Evolutionary conservation across 2,888 invertebrate genomes (phyloP).

Genomic region (Orchesellides sinensis): DNA sequence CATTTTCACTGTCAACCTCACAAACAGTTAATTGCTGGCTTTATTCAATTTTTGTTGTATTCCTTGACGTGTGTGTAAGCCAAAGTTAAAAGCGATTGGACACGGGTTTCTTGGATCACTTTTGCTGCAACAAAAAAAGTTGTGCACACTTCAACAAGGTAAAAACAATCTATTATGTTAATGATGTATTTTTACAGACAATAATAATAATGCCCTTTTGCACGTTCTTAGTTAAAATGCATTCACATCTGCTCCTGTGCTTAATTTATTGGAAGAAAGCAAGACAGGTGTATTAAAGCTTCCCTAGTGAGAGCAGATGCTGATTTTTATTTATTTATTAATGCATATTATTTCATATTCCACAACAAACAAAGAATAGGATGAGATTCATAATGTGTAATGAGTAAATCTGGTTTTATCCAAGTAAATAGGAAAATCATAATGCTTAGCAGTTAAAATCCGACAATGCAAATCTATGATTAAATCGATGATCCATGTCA

Average conservation of each 20-base stretch:
- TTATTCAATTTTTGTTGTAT: not conserved
- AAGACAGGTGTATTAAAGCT: slow-evolving; percentile 15
- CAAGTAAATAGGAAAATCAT: no score
- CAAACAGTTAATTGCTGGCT: not conserved
- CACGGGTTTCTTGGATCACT: not conserved
- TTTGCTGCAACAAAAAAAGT: not conserved
- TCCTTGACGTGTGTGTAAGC: slow-evolving; percentile 40
- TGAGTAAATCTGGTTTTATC: not conserved
- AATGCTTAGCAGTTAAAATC: no score
- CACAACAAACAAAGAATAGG: not conserved
- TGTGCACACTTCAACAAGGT: not conserved
- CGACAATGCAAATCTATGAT: no score
- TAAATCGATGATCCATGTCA: no score
- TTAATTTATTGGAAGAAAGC: not conserved
- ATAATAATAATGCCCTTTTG: slow-evolving; percentile 1
- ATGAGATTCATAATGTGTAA: not conserved
- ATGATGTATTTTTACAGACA: no score
- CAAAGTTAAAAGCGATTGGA: slow-evolving; percentile 15
- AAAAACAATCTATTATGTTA: not conserved
- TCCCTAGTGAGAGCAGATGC: slow-evolving; percentile 8
- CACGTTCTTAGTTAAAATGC: not conserved
- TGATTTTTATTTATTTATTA: no score
- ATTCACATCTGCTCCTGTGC: slow-evolving; percentile 3
- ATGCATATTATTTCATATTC: not conserved
- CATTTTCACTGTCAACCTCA: not conserved